Evolutionary conservation across 2,113 vertebrate genomes (phyloP).

Genomic region (Cygnus buccinator): DNA sequence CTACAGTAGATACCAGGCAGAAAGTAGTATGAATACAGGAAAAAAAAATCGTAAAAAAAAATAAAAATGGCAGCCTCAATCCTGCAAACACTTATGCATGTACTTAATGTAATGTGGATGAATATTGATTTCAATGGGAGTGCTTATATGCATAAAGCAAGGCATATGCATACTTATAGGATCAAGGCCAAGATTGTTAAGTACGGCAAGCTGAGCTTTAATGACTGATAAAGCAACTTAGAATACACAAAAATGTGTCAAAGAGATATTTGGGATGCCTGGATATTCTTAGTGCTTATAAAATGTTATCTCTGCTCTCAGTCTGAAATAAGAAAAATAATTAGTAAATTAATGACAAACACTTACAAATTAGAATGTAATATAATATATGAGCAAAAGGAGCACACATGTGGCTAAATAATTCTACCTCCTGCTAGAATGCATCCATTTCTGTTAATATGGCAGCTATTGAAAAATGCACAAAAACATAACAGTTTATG

Average conservation of each 20-base stretch:
- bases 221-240: slow-evolving; percentile 37
- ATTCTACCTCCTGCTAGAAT: background rate
- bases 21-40: slow-evolving; percentile 27
- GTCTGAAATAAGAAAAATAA: slow-evolving; percentile 18
- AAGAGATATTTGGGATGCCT: slow-evolving; percentile 2
- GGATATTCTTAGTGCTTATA: background rate
- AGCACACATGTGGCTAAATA: background rate
- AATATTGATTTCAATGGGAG: slow-evolving; percentile 61
- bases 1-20: slow-evolving; percentile 32
- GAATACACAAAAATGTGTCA: slow-evolving; percentile 34
- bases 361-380: background rate
- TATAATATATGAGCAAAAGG: background rate
- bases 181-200: slow-evolving; percentile 65
- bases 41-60: background rate
- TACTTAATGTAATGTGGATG: slow-evolving; percentile 53
- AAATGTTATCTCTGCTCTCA: background rate
- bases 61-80: background rate
- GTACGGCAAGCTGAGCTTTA: slow-evolving; percentile 48
- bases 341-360: slow-evolving; percentile 14
- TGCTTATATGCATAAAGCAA: slow-evolving; percentile 50
- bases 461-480: background rate
- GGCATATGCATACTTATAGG: slow-evolving; percentile 34
- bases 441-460: slow-evolving; percentile 1
- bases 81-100: slow-evolving; percentile 30
- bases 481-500: slow-evolving; percentile 2